These are phyloP conservation scores for Panurus biarmicus DNA, from an alignment of 2,113 vertebrate genomes.

Conservation along the genomic window DNA sequence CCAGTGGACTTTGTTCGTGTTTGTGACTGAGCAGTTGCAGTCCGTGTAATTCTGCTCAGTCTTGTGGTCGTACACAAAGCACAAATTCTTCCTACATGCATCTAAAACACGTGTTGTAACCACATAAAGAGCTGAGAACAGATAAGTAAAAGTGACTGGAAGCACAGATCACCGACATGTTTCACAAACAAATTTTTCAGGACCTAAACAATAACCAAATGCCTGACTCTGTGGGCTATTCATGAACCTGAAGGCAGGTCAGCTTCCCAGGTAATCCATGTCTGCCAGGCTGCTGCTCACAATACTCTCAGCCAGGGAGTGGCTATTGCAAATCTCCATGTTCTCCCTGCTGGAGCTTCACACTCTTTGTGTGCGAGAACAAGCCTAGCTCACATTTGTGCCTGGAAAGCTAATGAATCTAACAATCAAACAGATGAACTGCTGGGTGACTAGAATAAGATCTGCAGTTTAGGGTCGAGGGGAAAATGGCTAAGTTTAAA, in stretches of 20 bases:
- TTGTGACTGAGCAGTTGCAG: background rate
- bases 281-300: background rate
- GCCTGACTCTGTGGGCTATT: background rate
- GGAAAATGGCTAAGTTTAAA: background rate
- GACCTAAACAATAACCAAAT: background rate
- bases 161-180: background rate
- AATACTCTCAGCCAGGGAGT: background rate
- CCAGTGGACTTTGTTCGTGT: conserved; percentile 27
- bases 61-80: background rate
- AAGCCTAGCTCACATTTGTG: background rate
- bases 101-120: background rate
- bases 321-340: background rate
- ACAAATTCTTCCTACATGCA: background rate
- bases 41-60: background rate
- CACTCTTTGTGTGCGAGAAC: background rate
- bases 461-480: background rate
- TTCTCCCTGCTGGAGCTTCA: background rate
- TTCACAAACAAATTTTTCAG: background rate
- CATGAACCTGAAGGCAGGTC: background rate
- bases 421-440: background rate
- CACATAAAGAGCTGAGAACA: background rate
- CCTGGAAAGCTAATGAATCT: background rate
- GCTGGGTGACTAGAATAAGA: background rate
- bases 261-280: background rate
- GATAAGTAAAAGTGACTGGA: background rate